Base-by-base conservation (phyloP, 1,140 invertebrate genomes). In the Eubasilissa regina region DNA sequence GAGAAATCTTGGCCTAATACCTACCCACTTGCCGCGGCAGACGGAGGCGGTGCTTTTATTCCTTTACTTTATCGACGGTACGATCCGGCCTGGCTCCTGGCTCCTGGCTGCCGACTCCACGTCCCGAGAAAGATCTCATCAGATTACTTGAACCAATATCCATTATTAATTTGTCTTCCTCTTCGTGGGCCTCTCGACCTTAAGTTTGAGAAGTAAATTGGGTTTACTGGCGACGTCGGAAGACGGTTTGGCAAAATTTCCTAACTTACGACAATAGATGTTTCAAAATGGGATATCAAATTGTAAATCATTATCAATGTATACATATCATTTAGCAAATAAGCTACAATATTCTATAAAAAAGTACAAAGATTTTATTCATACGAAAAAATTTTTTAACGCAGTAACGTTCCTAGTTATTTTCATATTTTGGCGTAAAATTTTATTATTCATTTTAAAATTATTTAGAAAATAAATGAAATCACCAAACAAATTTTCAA, bases 161-260 rank as follows among this genome's bases (percentile, higher is more conserved):
- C 64, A 68, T 68, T 68, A 68, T 68, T 68, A 68, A 68, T 68
- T 68, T 68, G 64, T 47, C 64, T n/a, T 45, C 35, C 35, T 68
- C 44, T 35, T n/a, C 64, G 13, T 35, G 45, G 64, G 43, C 64
- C 6, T 17, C 64, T 19, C 19, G 19, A 64, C 60, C 44, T 51
- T 12, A 68, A 68, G 64, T 68, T 66, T 68, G 43, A 35, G 43
- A 68, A 44, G 64, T 68, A 45, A 68, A 68, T 68, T 68, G 64
- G 44, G 64, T 68, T 47, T 68, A 7, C 64, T 21, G 43, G 48
- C 35, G 25, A 62, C 25, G 35, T 13, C 8, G 60, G 25, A 47
- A 35, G 45, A 68, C 45, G n/a, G 17, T 68, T 68, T 68, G 64
- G 45, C 43, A 68, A 48, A 68, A 47, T 44, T 66, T 66, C 4